Evolutionary conservation across 2,797 vertebrate species (phyloP), one percentile per base, ranked within the genome.

Genomic region (Pseudomugil gertrudae): DNA sequence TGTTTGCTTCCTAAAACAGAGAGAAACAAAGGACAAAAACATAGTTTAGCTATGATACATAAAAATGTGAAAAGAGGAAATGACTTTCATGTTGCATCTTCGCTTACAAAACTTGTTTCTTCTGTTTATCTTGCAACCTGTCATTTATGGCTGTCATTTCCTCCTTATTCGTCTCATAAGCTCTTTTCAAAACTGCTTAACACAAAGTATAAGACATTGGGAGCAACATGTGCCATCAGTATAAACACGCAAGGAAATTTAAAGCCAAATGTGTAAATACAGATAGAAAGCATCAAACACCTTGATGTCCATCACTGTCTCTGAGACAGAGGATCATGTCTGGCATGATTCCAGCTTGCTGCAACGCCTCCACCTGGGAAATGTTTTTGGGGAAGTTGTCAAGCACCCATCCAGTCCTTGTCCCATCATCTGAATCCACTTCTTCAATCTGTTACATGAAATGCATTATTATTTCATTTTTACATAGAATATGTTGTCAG

Each of bases 321-420:
- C 64, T 89, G 73, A 99, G 93, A 85, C 87, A 95, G 88, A 99
- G 91, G n/a, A 97, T 26, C 33, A 91, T 79, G 63, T 96, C 95
- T 29, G 96, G 96, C 53, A 90, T 35, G 72, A 95, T 74, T 78
- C 79, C 91, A 71, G 71, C 67, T 50, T 95, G 80, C 53, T 80
- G 43, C 63, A 98, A 88, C 58, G 66, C 74, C 40, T 78, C 66
- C 92, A 96, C 90, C 51, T 96, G 92, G 1, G 93, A 92, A 69
- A 38, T 17, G 51, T 76, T 87, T 27, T 85, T 76, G 54, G 97
- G 96, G 69, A 94, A 96, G 89, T 97, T 96, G 85, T 99, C 96
- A 52, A 99, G 82, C 59, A 99, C 92, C 97, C 97, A 99, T 26
- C 96, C 96, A 70, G 93, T 93, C 70, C 72, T 88, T 55, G 72